phyloP scores from a whole-genome alignment of 2,888 invertebrate species.

The Cabera pusaria region DNA sequence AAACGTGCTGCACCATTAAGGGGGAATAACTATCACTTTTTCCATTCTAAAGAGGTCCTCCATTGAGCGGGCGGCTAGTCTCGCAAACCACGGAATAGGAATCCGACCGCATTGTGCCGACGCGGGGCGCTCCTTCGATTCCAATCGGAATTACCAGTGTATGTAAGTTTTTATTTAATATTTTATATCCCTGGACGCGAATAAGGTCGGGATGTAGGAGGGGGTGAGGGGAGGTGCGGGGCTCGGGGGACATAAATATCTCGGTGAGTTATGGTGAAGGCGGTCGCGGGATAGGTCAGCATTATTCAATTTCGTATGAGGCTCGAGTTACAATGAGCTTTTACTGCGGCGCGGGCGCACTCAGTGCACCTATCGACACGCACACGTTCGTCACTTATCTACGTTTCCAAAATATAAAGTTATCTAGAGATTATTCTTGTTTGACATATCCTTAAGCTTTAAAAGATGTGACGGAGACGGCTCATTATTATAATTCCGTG shows the following conservation, averaged over 20 bases:
- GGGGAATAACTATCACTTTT: constrained; percentile 40
- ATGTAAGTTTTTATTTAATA: constrained; percentile 81
- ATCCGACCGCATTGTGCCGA: constrained; percentile 59
- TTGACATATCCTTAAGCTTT: constrained; percentile 7
- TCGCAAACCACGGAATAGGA: constrained; percentile 66
- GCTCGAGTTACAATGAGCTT: constrained; percentile 81
- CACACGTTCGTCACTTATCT: constrained; percentile 59
- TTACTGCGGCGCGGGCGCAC: constrained; percentile 74
- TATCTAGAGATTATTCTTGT: constrained; percentile 5
- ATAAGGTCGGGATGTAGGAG: constrained; percentile 55
- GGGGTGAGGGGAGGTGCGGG: constrained; percentile 57
- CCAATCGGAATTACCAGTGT: constrained; percentile 78
- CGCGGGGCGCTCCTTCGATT: constrained; percentile 65
- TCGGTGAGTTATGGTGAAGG: constrained; percentile 80
- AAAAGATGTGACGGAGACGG: background rate
- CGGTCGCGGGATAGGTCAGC: constrained; percentile 84
- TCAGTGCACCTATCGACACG: constrained; percentile 62
- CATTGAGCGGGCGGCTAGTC: constrained; percentile 49
- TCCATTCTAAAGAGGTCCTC: constrained; percentile 45
- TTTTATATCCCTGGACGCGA: constrained; percentile 75
- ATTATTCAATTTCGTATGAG: constrained; percentile 83
- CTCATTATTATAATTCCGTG: constrained; percentile 4
- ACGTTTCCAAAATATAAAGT: constrained; percentile 43
- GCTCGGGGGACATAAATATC: constrained; percentile 81
- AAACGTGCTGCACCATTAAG: constrained; percentile 26